These are phyloP conservation scores for Drosophila histrio DNA, from an alignment of 2,888 invertebrate genomes.

Conservation along the genomic window DNA sequence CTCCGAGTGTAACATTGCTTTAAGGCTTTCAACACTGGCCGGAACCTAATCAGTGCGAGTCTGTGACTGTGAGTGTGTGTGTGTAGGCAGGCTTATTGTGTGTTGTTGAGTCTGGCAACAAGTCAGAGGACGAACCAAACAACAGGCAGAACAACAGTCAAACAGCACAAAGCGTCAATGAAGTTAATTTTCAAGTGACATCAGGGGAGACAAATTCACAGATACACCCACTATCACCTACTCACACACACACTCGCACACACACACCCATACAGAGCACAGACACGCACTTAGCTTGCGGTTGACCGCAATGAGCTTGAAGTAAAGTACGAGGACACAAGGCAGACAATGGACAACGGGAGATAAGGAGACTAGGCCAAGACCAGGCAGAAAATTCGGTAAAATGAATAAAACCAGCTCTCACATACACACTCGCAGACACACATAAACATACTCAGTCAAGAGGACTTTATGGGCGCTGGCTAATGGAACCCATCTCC, in stretches of 20 bases:
- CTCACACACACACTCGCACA: conserved; percentile 2
- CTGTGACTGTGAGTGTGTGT: neutral
- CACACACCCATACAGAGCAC: neutral
- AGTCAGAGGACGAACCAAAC: conserved; percentile 28
- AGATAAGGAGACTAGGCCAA: neutral
- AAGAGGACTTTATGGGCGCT: conserved; percentile 7
- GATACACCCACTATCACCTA: conserved; percentile 3
- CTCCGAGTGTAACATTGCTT: conserved; percentile 7
- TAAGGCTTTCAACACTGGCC: neutral
- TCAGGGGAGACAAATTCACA: conserved; percentile 21
- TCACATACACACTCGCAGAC: conserved; percentile 12
- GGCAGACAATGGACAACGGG: conserved; percentile 16
- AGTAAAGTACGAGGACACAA: conserved; percentile 27
- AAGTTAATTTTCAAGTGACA: conserved; percentile 71
- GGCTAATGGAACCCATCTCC: conserved; percentile 50
- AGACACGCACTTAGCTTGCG: conserved; percentile 45
- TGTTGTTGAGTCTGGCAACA: conserved; percentile 17
- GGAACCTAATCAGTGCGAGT: conserved; percentile 29
- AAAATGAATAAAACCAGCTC: conserved; percentile 8
- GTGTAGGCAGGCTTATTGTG: conserved; percentile 5
- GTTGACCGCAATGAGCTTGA: conserved; percentile 59
- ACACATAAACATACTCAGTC: neutral
- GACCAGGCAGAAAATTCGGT: neutral
- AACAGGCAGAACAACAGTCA: conserved; percentile 33
- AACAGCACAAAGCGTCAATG: conserved; percentile 47